Evolutionary conservation across 2,797 vertebrate species (phyloP).

Genomic region (Galaxias olidus): DNA sequence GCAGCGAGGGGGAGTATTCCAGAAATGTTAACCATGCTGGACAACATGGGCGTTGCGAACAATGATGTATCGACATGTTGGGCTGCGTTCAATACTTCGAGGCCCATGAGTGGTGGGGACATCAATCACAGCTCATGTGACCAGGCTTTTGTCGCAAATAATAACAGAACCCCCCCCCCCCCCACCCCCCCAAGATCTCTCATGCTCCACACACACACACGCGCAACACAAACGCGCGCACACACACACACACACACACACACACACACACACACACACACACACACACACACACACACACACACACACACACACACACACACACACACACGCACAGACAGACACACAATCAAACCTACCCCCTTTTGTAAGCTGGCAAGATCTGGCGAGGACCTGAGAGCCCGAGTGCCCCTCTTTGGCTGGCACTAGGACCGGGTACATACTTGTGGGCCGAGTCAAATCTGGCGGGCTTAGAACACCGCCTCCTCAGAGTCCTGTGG

Average conservation of each 20-base stretch:
- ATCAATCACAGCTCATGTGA: too few relatives aligned
- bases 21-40: too few relatives aligned
- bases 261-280: not conserved
- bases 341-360: slow-evolving; percentile 1
- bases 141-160: too few relatives aligned
- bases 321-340: slow-evolving; percentile 6
- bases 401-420: slow-evolving; percentile 26
- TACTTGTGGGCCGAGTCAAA: slow-evolving; percentile 34
- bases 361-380: slow-evolving; percentile 24
- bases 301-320: slow-evolving; percentile 17
- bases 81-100: too few relatives aligned
- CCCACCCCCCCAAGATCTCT: too few relatives aligned
- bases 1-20: not conserved
- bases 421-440: slow-evolving; percentile 49
- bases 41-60: too few relatives aligned
- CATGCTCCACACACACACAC: not conserved
- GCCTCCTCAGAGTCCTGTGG: slow-evolving; percentile 31
- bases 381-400: slow-evolving; percentile 12
- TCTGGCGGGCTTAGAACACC: slow-evolving; percentile 29
- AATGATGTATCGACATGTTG: too few relatives aligned
- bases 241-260: slow-evolving; percentile 2
- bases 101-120: too few relatives aligned
- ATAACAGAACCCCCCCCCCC: too few relatives aligned
- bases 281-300: not conserved
- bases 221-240: not conserved